Evolutionary conservation across 2,797 vertebrate genomes (phyloP).

Genomic region (Eospalax fontanierii): DNA sequence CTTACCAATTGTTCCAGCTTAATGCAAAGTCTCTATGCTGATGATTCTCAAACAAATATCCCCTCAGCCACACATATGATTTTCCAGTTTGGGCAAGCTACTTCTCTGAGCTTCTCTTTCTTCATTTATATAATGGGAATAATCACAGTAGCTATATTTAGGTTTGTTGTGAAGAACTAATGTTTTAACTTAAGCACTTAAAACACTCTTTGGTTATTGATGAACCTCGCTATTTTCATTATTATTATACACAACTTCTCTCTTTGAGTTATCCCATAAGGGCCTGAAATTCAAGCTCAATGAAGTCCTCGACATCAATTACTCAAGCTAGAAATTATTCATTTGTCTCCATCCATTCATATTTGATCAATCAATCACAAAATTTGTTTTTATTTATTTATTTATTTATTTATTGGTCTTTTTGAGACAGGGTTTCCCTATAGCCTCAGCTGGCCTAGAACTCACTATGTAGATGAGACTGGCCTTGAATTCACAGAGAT

Average conservation of each 20-base stretch:
- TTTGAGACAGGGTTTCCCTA: no score
- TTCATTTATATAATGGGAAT: not conserved
- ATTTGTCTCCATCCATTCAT: not conserved
- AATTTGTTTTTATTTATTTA: no score
- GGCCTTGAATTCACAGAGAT: no score
- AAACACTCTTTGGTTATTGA: not conserved
- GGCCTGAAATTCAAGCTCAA: not conserved
- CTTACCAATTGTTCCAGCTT: not conserved
- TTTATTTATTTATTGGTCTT: no score
- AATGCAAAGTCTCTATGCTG: not conserved
- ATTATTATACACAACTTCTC: not conserved
- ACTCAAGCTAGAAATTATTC: slow-evolving; percentile 2
- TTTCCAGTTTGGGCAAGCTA: not conserved
- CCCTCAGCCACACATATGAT: not conserved
- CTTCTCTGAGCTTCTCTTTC: not conserved
- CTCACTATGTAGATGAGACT: no score
- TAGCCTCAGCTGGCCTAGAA: no score
- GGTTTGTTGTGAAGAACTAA: not conserved
- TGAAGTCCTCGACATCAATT: not conserved
- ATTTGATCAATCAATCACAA: not conserved
- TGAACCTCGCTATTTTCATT: not conserved
- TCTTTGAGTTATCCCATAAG: not conserved
- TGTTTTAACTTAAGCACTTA: not conserved
- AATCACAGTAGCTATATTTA: not conserved
- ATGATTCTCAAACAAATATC: not conserved